Evolutionary conservation across 2,888 invertebrate species (phyloP).

Genomic region (Calliphora vomitoria): DNA sequence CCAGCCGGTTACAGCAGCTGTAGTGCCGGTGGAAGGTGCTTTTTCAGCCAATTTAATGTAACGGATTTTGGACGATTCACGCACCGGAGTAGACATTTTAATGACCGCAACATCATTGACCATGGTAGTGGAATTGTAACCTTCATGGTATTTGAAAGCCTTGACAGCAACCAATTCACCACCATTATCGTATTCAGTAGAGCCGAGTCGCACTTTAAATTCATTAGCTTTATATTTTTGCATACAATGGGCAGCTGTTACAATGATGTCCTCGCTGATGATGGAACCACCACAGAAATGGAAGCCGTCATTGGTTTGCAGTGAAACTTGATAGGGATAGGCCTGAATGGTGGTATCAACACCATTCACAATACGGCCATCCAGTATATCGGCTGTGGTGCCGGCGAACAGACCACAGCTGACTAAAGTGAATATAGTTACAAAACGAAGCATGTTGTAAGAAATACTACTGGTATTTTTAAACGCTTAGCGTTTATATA

Average conservation of each 20-base stretch:
- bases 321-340: constrained; percentile 85
- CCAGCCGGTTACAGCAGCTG: constrained; percentile 82
- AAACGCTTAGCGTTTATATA: no score
- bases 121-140: constrained; percentile 80
- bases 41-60: constrained; percentile 77
- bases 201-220: constrained; percentile 83
- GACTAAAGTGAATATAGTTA: constrained; percentile 71
- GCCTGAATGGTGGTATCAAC: constrained; percentile 81
- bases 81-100: constrained; percentile 80
- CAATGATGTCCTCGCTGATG: constrained; percentile 78
- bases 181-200: constrained; percentile 79
- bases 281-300: constrained; percentile 85
- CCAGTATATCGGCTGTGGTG: constrained; percentile 64
- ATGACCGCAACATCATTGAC: constrained; percentile 84
- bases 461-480: neutral
- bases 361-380: constrained; percentile 85
- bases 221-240: constrained; percentile 66
- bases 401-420: constrained; percentile 72
- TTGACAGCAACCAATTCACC: constrained; percentile 82
- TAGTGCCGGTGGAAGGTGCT: constrained; percentile 78
- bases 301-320: constrained; percentile 78
- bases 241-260: constrained; percentile 85
- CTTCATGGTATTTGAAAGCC: constrained; percentile 79
- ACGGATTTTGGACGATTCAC: constrained; percentile 75
- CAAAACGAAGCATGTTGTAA: constrained; percentile 71